phyloP scores from a whole-genome alignment of 1,140 invertebrate species.

The Penaeus indicus region DNA sequence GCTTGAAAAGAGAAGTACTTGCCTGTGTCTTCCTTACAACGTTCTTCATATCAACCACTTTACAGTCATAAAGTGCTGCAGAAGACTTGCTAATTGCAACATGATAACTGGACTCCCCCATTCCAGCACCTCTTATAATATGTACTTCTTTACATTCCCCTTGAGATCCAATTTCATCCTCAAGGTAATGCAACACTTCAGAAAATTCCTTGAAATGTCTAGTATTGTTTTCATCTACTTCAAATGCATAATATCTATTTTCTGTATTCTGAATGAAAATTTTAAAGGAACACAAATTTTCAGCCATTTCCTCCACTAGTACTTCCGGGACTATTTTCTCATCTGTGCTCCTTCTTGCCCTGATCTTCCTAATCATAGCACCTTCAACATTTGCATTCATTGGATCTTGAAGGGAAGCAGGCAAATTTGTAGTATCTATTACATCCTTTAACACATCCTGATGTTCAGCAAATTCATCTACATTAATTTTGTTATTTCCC shows the following conservation, averaged over 20 bases:
- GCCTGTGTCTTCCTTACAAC: neutral
- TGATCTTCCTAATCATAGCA: too few relatives aligned
- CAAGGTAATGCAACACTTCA: conserved; percentile 26
- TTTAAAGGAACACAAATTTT: neutral
- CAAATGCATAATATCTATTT: neutral
- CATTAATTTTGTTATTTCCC: too few relatives aligned
- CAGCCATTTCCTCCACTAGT: neutral
- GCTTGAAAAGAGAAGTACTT: conserved; percentile 29
- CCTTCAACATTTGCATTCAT: too few relatives aligned
- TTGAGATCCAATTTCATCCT: conserved; percentile 32
- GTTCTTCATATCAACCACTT: conserved; percentile 44
- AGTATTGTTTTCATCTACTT: conserved; percentile 16
- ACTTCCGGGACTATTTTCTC: too few relatives aligned
- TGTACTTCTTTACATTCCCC: conserved; percentile 43
- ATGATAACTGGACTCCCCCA: conserved; percentile 28
- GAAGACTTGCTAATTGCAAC: conserved; percentile 42
- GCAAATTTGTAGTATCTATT: too few relatives aligned
- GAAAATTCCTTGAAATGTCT: conserved; percentile 26
- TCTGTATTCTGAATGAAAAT: neutral
- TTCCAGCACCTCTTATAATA: conserved; percentile 1
- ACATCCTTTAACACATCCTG: too few relatives aligned
- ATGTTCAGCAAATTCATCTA: too few relatives aligned
- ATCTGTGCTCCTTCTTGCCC: too few relatives aligned
- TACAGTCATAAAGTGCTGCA: conserved; percentile 48
- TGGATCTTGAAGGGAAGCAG: too few relatives aligned